These are phyloP conservation scores for Caenorhabditis wallacei DNA, from an alignment of 2,888 invertebrate genomes.

Conservation along the genomic window DNA sequence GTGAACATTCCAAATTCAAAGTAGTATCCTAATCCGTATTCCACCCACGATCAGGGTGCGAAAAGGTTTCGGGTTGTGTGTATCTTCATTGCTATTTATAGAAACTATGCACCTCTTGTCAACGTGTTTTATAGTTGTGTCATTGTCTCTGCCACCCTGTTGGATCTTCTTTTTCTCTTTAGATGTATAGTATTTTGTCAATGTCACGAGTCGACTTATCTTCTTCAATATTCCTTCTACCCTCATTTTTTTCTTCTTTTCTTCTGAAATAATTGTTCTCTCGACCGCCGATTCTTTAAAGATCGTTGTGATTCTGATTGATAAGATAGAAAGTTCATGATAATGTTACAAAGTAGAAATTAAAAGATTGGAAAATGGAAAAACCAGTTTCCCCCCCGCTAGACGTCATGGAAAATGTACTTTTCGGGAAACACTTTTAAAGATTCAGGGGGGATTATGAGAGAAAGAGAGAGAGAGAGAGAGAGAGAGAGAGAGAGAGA, in stretches of 20 bases:
- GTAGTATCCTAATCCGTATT: background rate
- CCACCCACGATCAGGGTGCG: conserved; percentile 16
- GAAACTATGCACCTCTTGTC: conserved; percentile 1
- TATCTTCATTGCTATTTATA: conserved; percentile 15
- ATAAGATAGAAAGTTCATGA: conserved; percentile 26
- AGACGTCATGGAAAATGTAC: conserved; percentile 10
- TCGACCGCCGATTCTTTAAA: conserved; percentile 39
- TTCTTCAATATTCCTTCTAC: conserved; percentile 18
- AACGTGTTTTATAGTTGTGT: background rate
- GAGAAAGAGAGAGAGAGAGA: no score
- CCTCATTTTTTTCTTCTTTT: background rate
- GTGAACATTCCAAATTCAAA: background rate
- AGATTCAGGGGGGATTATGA: conserved; percentile 20
- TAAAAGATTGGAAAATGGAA: background rate
- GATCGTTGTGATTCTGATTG: conserved; percentile 4
- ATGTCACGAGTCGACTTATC: conserved; percentile 46
- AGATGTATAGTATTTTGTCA: conserved; percentile 4
- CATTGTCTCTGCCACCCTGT: background rate
- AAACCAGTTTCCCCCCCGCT: conserved; percentile 4
- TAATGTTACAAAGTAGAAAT: background rate
- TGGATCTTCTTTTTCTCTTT: background rate
- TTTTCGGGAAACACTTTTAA: conserved; percentile 26
- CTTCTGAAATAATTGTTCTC: conserved; percentile 30
- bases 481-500: no score
- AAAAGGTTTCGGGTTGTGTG: conserved; percentile 3